Percentiles rank a stretch among this genome's conserved stretches.
These are phyloP conservation scores for Dione vanillae DNA, from an alignment of 2,888 invertebrate genomes.

Conservation along the genomic window DNA sequence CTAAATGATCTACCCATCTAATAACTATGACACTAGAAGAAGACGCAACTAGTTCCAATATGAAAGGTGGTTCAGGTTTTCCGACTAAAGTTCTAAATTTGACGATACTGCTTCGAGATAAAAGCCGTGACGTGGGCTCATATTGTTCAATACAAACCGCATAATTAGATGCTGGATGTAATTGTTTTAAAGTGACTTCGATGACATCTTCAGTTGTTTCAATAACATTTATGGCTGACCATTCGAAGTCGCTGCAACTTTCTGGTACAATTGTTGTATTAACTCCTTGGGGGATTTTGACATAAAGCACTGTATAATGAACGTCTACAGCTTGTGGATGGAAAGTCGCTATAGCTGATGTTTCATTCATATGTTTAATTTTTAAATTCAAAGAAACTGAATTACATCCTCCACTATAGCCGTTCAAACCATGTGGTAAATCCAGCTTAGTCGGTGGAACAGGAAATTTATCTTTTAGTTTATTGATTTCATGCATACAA, in stretches of 20 bases:
- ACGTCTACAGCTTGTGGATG: constrained; percentile 53
- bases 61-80: constrained; percentile 73
- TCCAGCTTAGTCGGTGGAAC: constrained; percentile 56
- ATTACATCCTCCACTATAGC: constrained; percentile 67
- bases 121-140: constrained; percentile 54
- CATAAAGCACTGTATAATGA: constrained; percentile 68
- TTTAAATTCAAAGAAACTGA: constrained; percentile 61
- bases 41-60: constrained; percentile 66
- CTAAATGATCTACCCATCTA: constrained; percentile 71
- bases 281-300: constrained; percentile 59
- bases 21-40: constrained; percentile 61
- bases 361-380: constrained; percentile 60
- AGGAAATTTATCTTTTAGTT: constrained; percentile 62
- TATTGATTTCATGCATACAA: constrained; percentile 87
- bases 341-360: constrained; percentile 64
- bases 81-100: constrained; percentile 70
- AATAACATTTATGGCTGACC: constrained; percentile 61
- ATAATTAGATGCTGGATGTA: constrained; percentile 72
- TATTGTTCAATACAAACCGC: constrained; percentile 72
- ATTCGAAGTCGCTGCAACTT: constrained; percentile 72
- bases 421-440: constrained; percentile 65
- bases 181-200: constrained; percentile 55
- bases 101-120: constrained; percentile 65
- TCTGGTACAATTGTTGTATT: constrained; percentile 64
- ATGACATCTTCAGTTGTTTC: constrained; percentile 51